phyloP scores from a whole-genome alignment of 2,113 vertebrate species.

The Mesembrinibis cayennensis region DNA sequence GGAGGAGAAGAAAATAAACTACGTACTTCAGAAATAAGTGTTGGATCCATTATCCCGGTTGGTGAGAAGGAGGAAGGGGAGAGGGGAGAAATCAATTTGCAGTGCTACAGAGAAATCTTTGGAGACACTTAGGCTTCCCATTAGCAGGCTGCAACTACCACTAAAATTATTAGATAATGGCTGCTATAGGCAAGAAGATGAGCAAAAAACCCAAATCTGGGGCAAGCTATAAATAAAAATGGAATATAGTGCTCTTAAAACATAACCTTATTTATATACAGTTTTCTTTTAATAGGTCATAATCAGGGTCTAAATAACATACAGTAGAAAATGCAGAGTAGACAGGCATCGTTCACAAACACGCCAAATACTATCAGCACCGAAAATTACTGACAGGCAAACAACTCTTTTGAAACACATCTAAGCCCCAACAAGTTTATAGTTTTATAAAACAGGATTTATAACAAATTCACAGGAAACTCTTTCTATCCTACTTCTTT shows the following conservation, averaged over 20 bases:
- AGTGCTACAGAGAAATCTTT: not conserved
- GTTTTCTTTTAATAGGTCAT: not conserved
- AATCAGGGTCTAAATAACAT: not conserved
- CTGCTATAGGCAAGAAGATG: constrained; percentile 26
- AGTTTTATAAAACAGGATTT: not conserved
- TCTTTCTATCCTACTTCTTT: not conserved
- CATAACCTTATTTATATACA: not conserved
- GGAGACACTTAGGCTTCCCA: not conserved
- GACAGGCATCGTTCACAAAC: not conserved
- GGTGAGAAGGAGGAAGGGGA: not conserved
- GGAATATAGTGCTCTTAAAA: not conserved
- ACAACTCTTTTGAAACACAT: not conserved
- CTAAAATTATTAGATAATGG: constrained; percentile 24
- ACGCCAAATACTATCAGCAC: not conserved
- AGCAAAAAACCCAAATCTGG: constrained; percentile 28
- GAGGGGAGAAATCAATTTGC: constrained; percentile 24
- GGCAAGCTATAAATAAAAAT: constrained; percentile 49
- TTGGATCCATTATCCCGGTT: not conserved
- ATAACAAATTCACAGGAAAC: not conserved
- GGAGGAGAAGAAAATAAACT: not conserved
- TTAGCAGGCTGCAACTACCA: constrained; percentile 28
- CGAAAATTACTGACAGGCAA: not conserved
- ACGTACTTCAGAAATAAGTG: not conserved
- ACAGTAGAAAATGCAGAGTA: not conserved
- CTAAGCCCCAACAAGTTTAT: not conserved